Evolutionary conservation across 2,113 vertebrate species (phyloP).

Genomic region (Anthoscopus minutus): DNA sequence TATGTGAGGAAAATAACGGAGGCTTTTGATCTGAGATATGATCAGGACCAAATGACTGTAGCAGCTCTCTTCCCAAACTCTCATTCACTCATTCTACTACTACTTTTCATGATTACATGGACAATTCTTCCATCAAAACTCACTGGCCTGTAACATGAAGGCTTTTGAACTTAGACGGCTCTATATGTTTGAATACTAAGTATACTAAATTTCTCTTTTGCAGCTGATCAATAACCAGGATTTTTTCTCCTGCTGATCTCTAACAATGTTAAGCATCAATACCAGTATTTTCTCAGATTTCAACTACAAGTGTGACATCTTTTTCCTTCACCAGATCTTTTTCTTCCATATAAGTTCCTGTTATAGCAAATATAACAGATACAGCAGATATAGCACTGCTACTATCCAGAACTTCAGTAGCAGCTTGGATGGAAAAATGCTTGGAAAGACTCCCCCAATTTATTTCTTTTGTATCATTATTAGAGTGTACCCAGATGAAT

Average conservation of each 20-base stretch:
- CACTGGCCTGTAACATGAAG: background rate
- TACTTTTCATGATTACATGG: background rate
- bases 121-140: background rate
- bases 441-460: background rate
- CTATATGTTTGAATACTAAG: background rate
- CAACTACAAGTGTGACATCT: background rate
- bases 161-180: background rate
- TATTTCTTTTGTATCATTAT: background rate
- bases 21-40: background rate
- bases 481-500: background rate
- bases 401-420: background rate
- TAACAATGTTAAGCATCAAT: accelerated
- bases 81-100: background rate
- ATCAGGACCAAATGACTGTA: background rate
- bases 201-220: background rate
- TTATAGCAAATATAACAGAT: too few relatives aligned
- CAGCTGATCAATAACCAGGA: background rate
- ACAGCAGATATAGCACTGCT: background rate
- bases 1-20: background rate
- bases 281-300: background rate
- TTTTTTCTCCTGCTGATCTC: background rate
- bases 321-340: background rate
- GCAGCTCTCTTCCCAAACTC: background rate
- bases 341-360: background rate
- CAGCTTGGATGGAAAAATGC: background rate